A percentile compares a stretch with the other conserved stretches of the same genome.
Conservation (phyloP, 2,797 vertebrate species). For the Lithobates sylvaticus region DNA sequence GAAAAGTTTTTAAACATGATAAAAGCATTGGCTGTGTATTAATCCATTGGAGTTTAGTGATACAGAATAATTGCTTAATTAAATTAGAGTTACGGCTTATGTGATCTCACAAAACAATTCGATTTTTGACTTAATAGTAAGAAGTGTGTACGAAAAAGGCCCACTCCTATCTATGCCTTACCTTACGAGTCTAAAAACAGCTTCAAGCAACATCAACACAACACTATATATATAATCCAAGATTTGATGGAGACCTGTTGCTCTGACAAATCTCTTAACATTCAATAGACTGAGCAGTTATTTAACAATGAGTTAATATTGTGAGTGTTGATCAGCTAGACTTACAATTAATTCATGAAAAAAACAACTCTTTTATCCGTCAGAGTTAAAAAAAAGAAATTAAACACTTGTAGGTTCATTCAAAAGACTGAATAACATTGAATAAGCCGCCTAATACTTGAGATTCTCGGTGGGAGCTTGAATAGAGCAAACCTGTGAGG, state of each 20-base stretch:
- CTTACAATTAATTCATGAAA: conserved; percentile 88
- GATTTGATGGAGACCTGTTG: conserved; percentile 21
- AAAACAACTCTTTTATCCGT: conserved; percentile 73
- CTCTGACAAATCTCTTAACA: conserved; percentile 10
- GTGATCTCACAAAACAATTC: not conserved
- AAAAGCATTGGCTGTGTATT: too few species aligned
- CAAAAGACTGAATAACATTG: conserved; percentile 98
- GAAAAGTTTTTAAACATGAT: too few species aligned
- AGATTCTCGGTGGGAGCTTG: conserved; percentile 96
- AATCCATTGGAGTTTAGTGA: too few species aligned
- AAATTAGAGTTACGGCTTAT: not conserved
- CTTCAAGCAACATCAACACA: not conserved
- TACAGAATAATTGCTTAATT: too few species aligned
- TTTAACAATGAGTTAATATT: conserved; percentile 84
- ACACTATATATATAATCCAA: not conserved
- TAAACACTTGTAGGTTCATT: conserved; percentile 97
- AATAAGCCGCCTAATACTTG: conserved; percentile 99
- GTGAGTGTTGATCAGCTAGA: conserved; percentile 89
- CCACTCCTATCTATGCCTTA: not conserved
- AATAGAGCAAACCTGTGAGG: conserved; percentile 97
- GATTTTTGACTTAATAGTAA: not conserved
- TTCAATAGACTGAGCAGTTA: conserved; percentile 58
- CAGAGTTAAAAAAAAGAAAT: conserved; percentile 82
- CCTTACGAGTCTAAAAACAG: too few species aligned
- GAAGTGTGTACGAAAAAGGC: not conserved